Evolutionary conservation across 2,797 vertebrate species (phyloP).

Genomic region (Characodon lateralis): DNA sequence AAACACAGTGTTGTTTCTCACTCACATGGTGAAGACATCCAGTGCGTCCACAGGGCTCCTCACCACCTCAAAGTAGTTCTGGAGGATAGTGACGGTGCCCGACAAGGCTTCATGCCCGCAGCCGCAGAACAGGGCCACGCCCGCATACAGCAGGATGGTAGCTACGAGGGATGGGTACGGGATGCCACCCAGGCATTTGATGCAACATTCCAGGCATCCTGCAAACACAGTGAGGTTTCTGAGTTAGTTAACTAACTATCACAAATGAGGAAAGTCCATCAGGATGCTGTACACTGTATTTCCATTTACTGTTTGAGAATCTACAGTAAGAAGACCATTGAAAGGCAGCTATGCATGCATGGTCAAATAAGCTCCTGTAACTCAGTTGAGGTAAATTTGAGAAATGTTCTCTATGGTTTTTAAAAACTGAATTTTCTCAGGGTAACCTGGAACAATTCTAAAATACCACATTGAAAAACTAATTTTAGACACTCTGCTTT

Average conservation of each 20-base stretch:
- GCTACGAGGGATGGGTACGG: conserved; percentile 96
- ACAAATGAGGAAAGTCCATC: conserved; percentile 9
- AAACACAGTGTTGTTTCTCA: conserved; percentile 1
- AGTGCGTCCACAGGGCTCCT: conserved; percentile 90
- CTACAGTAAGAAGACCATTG: conserved; percentile 8
- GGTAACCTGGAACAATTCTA: neutral
- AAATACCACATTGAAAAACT: neutral
- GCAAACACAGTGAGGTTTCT: conserved; percentile 1
- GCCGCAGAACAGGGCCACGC: conserved; percentile 96
- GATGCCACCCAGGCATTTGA: conserved; percentile 97
- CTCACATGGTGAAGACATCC: conserved; percentile 98
- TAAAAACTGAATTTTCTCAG: neutral
- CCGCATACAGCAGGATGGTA: conserved; percentile 95
- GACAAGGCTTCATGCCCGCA: conserved; percentile 97
- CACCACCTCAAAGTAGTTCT: conserved; percentile 97
- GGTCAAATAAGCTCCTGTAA: conserved; percentile 1
- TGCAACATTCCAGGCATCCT: conserved; percentile 98
- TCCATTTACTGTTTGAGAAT: conserved; percentile 15
- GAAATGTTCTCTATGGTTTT: neutral
- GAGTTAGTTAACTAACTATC: neutral
- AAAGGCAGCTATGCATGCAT: neutral
- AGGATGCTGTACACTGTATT: conserved; percentile 15
- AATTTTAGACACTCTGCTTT: neutral
- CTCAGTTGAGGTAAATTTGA: neutral
- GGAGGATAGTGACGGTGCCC: conserved; percentile 95